phyloP scores from a whole-genome alignment of 1,140 invertebrate species.

The Portunus trituberculatus region DNA sequence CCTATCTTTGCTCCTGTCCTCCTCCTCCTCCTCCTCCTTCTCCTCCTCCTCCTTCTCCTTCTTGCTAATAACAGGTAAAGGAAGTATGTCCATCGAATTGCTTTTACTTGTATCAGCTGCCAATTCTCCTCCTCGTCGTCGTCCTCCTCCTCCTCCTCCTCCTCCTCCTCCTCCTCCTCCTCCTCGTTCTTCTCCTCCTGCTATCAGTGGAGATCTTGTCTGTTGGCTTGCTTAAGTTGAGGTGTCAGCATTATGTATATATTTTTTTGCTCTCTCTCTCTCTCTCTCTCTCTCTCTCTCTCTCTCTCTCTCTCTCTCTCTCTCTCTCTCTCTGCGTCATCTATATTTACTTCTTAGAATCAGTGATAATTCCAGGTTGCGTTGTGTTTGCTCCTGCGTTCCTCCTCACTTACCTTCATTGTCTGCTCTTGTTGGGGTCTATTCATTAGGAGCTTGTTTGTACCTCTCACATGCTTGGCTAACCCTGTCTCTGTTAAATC shows the following conservation, averaged over 20 bases:
- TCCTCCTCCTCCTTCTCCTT: not conserved
- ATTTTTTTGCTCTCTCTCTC: not conserved
- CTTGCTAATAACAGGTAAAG: not conserved
- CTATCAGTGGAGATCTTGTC: not conserved
- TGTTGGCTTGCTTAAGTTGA: not conserved
- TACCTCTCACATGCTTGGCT: too few species aligned
- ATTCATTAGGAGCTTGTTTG: too few species aligned
- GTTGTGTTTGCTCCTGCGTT: too few species aligned
- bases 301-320: too few species aligned
- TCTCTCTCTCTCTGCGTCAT: too few species aligned
- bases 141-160: not conserved
- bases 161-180: not conserved
- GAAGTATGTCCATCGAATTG: too few species aligned
- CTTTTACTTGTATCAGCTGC: not conserved
- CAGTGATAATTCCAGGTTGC: too few species aligned
- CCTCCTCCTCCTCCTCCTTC: not conserved
- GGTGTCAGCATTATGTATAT: not conserved
- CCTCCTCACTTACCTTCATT: too few species aligned
- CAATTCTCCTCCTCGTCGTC: not conserved
- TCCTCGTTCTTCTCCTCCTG: not conserved
- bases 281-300: too few species aligned
- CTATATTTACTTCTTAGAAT: too few species aligned
- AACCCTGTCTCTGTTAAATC: too few species aligned
- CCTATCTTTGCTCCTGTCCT: not conserved
- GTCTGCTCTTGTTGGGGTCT: too few species aligned